Evolutionary conservation across 23 tunicate genomes (phyloP).

Genomic region (Ascidia mentula): DNA sequence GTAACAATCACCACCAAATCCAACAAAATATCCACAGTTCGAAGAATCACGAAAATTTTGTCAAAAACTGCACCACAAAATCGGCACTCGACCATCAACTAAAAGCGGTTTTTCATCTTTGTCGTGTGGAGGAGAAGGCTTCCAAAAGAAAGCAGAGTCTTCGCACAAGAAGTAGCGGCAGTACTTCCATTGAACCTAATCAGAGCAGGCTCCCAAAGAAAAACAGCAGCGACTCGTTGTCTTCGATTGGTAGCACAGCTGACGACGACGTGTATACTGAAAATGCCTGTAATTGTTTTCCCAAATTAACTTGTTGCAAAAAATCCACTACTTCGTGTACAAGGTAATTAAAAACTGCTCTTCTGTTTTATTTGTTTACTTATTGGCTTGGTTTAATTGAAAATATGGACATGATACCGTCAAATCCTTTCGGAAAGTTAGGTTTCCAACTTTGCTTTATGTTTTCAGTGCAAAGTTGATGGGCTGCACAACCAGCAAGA

Average conservation of each 20-base stretch:
- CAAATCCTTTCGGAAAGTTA: too few species aligned
- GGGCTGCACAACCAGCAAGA: not conserved
- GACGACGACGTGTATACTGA: not conserved
- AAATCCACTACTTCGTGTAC: too few species aligned
- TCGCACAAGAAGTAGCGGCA: not conserved
- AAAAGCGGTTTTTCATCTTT: conserved; percentile 18
- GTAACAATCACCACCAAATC: too few species aligned
- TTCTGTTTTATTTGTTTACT: too few species aligned
- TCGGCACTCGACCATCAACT: not conserved
- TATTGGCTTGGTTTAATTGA: too few species aligned
- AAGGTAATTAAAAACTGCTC: too few species aligned
- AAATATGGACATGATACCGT: too few species aligned
- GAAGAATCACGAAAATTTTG: conserved; percentile 5
- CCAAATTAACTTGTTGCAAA: not conserved
- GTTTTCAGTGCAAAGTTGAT: too few species aligned
- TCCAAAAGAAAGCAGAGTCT: conserved; percentile 33
- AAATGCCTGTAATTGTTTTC: not conserved
- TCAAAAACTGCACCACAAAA: conserved; percentile 10
- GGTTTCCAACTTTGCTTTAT: too few species aligned
- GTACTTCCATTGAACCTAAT: not conserved
- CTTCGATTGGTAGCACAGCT: not conserved
- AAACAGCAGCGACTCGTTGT: not conserved
- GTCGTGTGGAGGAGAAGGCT: conserved; percentile 20
- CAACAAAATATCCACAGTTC: conserved; percentile 2
- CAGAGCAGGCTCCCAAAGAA: not conserved